Evolutionary conservation across 2,797 vertebrate species (phyloP).

Genomic region (Malurus leucopterus): DNA sequence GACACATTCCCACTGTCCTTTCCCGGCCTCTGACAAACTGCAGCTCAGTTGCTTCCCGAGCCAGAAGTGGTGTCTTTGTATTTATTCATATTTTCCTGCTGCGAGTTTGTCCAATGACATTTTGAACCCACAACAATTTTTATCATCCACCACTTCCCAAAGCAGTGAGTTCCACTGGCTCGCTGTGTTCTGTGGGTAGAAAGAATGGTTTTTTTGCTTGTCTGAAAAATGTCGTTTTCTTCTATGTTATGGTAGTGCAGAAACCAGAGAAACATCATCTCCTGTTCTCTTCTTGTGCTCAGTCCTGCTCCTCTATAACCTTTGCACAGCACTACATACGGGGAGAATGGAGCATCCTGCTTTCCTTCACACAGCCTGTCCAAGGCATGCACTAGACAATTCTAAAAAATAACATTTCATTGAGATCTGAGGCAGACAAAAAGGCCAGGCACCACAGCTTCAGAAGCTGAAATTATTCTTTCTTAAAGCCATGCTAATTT

Average conservation of each 20-base stretch:
- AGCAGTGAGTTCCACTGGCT: neutral
- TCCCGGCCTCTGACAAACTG: neutral
- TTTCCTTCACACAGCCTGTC: neutral
- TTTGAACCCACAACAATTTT: neutral
- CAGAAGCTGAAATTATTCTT: conserved; percentile 14
- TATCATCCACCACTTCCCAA: neutral
- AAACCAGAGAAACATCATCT: neutral
- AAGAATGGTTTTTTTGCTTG: neutral
- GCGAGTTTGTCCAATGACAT: neutral
- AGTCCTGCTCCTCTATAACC: neutral
- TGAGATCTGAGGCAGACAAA: neutral
- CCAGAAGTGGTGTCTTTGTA: neutral
- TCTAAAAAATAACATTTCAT: neutral
- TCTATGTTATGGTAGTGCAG: neutral
- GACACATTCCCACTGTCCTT: neutral
- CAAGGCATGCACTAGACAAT: neutral
- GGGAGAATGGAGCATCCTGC: neutral
- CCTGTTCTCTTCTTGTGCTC: neutral
- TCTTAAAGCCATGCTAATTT: neutral
- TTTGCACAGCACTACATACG: neutral
- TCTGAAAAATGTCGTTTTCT: neutral
- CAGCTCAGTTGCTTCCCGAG: neutral
- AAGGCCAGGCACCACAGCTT: neutral
- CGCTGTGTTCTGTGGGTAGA: neutral
- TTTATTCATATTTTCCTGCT: neutral